phyloP scores from a whole-genome alignment of 2,888 invertebrate genomes.

The Choristoneura rosaceana region DNA sequence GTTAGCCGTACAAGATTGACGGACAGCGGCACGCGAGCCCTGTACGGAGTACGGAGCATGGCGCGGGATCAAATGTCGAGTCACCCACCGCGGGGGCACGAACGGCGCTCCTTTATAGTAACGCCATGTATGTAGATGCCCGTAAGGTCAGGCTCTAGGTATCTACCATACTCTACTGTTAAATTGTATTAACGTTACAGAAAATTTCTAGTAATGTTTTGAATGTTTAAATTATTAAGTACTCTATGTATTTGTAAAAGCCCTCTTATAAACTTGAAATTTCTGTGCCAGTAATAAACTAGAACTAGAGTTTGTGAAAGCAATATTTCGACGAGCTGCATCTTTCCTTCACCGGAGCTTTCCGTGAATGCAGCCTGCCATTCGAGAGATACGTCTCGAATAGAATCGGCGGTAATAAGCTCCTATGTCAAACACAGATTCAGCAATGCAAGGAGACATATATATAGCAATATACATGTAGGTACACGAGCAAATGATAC shows the following conservation, averaged over 20 bases:
- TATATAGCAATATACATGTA: background rate
- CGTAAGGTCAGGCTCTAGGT: slow-evolving; percentile 43
- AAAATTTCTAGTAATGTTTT: too few relatives aligned
- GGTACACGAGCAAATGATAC: slow-evolving; percentile 1
- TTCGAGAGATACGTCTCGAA: slow-evolving; percentile 25
- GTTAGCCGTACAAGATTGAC: slow-evolving; percentile 73
- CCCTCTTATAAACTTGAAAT: slow-evolving; percentile 17
- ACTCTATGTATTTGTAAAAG: background rate
- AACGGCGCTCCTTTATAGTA: slow-evolving; percentile 66
- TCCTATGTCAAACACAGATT: slow-evolving; percentile 20
- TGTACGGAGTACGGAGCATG: slow-evolving; percentile 61
- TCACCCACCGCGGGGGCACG: slow-evolving; percentile 65
- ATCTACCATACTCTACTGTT: slow-evolving; percentile 14
- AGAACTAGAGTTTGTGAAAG: slow-evolving; percentile 8
- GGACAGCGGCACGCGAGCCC: slow-evolving; percentile 64
- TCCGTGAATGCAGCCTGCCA: slow-evolving; percentile 30
- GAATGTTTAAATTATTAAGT: too few relatives aligned
- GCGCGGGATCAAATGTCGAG: slow-evolving; percentile 73
- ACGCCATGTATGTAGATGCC: slow-evolving; percentile 42
- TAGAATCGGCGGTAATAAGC: slow-evolving; percentile 38
- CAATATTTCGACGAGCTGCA: slow-evolving; percentile 19
- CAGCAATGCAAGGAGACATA: slow-evolving; percentile 8
- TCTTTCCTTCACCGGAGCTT: slow-evolving; percentile 38
- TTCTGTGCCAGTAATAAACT: slow-evolving; percentile 22
- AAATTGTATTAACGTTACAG: background rate